phyloP scores from a whole-genome alignment of 2,888 invertebrate genomes.

The Creontiades dilutus region DNA sequence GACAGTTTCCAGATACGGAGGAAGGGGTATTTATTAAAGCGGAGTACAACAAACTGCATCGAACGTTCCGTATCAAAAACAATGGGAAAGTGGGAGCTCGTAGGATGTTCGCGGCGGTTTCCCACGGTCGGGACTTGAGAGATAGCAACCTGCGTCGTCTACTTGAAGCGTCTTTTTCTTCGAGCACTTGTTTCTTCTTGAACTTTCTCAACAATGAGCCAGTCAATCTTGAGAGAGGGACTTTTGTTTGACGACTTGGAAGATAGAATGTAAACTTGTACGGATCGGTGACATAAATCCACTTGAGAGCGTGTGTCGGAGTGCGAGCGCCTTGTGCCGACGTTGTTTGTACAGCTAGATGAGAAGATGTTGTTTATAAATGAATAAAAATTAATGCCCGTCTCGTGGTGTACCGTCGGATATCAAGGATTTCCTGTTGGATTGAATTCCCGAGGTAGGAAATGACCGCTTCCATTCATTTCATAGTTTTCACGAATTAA shows the following conservation, averaged over 20 bases:
- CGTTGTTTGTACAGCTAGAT: no score
- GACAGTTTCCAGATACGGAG: not conserved
- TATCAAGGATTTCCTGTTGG: no score
- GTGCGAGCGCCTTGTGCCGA: no score
- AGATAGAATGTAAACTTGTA: not conserved
- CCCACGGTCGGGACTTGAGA: not conserved
- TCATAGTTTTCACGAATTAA: no score
- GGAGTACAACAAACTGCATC: not conserved
- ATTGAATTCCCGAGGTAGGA: no score
- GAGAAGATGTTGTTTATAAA: no score
- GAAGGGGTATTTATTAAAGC: slow-evolving; percentile 6
- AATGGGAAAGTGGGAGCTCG: not conserved
- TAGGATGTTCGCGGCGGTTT: not conserved
- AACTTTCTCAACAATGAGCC: not conserved
- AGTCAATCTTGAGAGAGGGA: slow-evolving; percentile 4
- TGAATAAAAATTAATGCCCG: no score
- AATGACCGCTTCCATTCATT: no score
- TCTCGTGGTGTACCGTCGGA: no score
- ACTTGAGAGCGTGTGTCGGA: not conserved
- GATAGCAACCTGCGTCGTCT: not conserved
- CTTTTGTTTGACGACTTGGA: not conserved
- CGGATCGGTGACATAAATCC: not conserved
- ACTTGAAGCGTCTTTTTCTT: not conserved
- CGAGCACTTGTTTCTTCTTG: not conserved
- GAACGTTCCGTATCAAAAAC: slow-evolving; percentile 36